Evolutionary conservation across 2,113 vertebrate genomes (phyloP).

Genomic region (Hemiscyllium ocellatum): DNA sequence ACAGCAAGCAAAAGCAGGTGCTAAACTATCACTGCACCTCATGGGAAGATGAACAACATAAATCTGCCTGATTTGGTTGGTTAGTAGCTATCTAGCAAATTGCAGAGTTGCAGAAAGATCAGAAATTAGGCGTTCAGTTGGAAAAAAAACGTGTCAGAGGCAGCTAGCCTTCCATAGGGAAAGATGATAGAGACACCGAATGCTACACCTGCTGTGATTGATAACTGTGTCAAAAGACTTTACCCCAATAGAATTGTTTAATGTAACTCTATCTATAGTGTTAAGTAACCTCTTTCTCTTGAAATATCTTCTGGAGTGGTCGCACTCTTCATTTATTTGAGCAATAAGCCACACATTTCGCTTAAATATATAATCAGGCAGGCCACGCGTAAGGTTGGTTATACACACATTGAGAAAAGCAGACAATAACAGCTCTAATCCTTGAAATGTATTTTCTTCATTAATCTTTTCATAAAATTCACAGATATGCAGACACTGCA

Average conservation of each 20-base stretch:
- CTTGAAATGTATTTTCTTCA: background rate
- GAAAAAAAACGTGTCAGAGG: background rate
- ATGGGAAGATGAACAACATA: background rate
- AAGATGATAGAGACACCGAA: background rate
- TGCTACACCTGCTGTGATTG: background rate
- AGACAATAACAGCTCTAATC: background rate
- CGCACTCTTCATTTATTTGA: background rate
- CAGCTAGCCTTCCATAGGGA: background rate
- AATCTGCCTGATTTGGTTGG: background rate
- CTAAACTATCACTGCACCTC: background rate
- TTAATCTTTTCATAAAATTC: background rate
- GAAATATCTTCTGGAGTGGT: background rate
- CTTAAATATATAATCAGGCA: background rate
- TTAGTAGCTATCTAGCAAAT: background rate
- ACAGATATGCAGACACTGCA: background rate
- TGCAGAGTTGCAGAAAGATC: background rate
- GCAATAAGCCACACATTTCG: background rate
- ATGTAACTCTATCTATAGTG: background rate
- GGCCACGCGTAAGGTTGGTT: background rate
- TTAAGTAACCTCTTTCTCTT: background rate
- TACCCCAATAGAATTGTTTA: background rate
- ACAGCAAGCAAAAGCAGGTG: background rate
- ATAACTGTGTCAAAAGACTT: conserved; percentile 3
- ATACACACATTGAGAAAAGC: background rate
- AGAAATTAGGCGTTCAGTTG: background rate